phyloP scores from a whole-genome alignment of 2,888 invertebrate genomes.

The Sphaerophoria rueppellii region DNA sequence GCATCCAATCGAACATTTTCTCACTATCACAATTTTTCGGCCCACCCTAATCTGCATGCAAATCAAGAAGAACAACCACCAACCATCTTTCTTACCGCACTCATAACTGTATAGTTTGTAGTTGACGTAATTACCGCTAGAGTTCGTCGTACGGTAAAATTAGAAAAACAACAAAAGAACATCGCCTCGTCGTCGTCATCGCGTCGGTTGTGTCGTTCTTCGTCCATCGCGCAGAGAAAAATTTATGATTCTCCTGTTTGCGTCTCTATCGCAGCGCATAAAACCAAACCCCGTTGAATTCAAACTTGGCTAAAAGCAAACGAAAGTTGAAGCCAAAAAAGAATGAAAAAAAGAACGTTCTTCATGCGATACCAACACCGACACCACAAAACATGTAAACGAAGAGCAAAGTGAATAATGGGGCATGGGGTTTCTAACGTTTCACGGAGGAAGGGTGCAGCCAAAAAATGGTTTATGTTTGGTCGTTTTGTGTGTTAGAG shows the following conservation, averaged over 20 bases:
- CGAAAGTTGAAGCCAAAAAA: constrained; percentile 56
- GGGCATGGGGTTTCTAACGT: not conserved
- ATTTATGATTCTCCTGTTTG: not conserved
- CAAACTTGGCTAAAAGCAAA: constrained; percentile 46
- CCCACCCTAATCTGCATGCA: no score
- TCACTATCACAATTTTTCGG: no score
- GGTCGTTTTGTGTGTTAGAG: constrained; percentile 5
- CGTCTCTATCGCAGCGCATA: constrained; percentile 19
- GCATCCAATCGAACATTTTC: no score
- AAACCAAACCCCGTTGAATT: not conserved
- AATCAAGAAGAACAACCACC: no score
- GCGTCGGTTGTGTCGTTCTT: constrained; percentile 38
- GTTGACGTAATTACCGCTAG: constrained; percentile 82
- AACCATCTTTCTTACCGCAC: constrained; percentile 35
- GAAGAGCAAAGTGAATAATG: not conserved
- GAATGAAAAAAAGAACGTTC: constrained; percentile 49
- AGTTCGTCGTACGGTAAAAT: constrained; percentile 82
- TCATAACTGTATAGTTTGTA: constrained; percentile 82
- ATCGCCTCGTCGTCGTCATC: constrained; percentile 30
- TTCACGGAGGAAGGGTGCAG: not conserved
- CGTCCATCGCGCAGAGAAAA: not conserved
- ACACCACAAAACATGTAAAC: not conserved
- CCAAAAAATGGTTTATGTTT: not conserved
- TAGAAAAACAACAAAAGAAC: constrained; percentile 76
- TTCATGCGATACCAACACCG: not conserved